Evolutionary conservation across 2,113 vertebrate species (phyloP), one percentile per base, ranked within the genome.

Genomic region (Polyodon spathula): DNA sequence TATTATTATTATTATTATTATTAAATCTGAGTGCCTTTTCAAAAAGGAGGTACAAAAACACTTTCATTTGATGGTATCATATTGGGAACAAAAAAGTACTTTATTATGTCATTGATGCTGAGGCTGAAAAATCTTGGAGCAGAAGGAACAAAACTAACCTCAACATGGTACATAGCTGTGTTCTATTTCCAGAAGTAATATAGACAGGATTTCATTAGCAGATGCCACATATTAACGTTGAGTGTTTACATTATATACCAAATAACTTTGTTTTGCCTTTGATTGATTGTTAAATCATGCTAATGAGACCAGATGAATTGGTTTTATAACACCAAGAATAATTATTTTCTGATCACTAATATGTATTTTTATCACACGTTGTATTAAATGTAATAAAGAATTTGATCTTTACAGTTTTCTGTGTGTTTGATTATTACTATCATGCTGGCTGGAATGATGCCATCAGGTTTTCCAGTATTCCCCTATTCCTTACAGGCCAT

Each of bases 331-430:
- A 72, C 63, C 61, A 65, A 52, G 59, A 68, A 12, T 50, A n/a
- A 50, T 75, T 66, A 62, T 67, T 61, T 62, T 68, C 59, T 70
- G 75, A 73, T 73, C 64, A 73, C 78, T 73, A 67, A 50, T 67
- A 72, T 50, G 48, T 78, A 66, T 83, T 71, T 75, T 70, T 72
- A 79, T 69, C 70, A 66, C 56, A 42, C 61, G 74, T 80, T 80
- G 63, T 76, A 84, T 76, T 81, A 83, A 84, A 72, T 64, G 48
- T 50, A 50, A 50, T 50, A n/a, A 50, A 50, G 15, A 7, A 50
- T n/a, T 50, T 10, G 12, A 50, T n/a, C 48, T n/a, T 50, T 50
- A n/a, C 2, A n/a, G 12, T 50, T n/a, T 50, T 50, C 15, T n/a
- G 12, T 50, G 11, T 50, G 48, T 6, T 50, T 6, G 7, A 11